phyloP scores from a whole-genome alignment of 2,797 vertebrate species.

The Premnoplex brunnescens region DNA sequence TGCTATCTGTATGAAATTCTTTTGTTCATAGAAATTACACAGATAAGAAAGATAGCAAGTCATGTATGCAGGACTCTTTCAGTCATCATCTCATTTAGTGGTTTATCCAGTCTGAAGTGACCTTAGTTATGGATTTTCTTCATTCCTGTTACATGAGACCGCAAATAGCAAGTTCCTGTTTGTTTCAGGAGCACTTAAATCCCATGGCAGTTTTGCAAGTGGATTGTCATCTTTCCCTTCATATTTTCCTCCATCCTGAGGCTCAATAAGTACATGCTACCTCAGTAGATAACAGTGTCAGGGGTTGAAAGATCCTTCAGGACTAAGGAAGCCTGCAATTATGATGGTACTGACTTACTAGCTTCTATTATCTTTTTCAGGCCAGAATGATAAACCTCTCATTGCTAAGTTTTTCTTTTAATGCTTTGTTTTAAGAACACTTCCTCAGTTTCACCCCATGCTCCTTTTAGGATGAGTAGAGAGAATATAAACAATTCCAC shows the following conservation, averaged over 20 bases:
- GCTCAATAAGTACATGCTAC: neutral
- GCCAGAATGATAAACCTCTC: neutral
- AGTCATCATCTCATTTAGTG: constrained; percentile 13
- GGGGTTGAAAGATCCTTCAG: neutral
- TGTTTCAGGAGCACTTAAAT: neutral
- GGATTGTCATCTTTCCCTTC: neutral
- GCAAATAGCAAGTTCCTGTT: constrained; percentile 39
- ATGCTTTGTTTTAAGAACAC: neutral
- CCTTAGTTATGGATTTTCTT: constrained; percentile 33
- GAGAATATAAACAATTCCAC: neutral
- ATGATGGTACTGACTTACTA: neutral
- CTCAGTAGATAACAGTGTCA: neutral
- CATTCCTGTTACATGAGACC: constrained; percentile 40
- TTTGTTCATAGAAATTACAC: neutral
- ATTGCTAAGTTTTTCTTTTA: neutral
- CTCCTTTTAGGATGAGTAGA: neutral
- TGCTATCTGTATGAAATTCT: neutral
- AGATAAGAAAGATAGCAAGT: neutral
- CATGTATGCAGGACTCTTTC: neutral
- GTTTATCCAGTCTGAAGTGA: constrained; percentile 31
- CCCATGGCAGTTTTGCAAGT: neutral
- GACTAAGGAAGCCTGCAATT: neutral
- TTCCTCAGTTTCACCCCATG: neutral
- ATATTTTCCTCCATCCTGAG: neutral
- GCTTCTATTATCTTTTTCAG: neutral